These are phyloP conservation scores for Tupaia chinensis DNA, from an alignment of 2,113 vertebrate species.

Conservation along the genomic window DNA sequence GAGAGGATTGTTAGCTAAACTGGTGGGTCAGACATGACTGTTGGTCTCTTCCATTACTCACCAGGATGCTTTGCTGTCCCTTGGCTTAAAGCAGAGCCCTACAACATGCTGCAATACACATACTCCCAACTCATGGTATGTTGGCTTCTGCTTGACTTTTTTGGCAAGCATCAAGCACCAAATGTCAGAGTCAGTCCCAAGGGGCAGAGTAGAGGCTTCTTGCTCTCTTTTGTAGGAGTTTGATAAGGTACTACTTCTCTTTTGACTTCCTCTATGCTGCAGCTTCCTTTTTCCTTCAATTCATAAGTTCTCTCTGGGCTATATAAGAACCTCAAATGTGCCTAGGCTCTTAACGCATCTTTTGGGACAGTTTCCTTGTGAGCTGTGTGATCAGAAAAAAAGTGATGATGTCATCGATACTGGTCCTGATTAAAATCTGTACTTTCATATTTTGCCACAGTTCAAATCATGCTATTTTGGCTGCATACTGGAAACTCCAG, in stretches of 20 bases:
- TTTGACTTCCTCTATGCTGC: not conserved
- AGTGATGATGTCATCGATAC: not conserved
- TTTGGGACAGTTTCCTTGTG: not conserved
- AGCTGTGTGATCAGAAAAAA: not conserved
- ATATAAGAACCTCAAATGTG: not conserved
- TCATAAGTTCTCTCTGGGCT: not conserved
- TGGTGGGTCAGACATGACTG: not conserved
- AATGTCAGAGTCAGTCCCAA: not conserved
- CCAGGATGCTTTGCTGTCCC: not conserved
- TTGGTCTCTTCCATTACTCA: not conserved
- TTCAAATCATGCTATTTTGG: conserved; percentile 3
- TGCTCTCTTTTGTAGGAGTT: not conserved
- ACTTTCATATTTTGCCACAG: not conserved
- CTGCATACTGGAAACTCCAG: not conserved
- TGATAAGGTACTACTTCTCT: not conserved
- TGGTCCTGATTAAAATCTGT: not conserved
- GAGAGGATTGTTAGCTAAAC: not conserved
- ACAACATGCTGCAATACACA: not conserved
- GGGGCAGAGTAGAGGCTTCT: not conserved
- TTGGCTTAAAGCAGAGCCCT: not conserved
- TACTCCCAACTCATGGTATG: not conserved
- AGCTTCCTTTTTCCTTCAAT: not conserved
- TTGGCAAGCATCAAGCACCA: not conserved
- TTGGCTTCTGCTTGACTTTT: not conserved
- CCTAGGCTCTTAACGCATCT: not conserved